phyloP scores from a whole-genome alignment of 2,888 invertebrate genomes.

The Ypsolopha scabrella region DNA sequence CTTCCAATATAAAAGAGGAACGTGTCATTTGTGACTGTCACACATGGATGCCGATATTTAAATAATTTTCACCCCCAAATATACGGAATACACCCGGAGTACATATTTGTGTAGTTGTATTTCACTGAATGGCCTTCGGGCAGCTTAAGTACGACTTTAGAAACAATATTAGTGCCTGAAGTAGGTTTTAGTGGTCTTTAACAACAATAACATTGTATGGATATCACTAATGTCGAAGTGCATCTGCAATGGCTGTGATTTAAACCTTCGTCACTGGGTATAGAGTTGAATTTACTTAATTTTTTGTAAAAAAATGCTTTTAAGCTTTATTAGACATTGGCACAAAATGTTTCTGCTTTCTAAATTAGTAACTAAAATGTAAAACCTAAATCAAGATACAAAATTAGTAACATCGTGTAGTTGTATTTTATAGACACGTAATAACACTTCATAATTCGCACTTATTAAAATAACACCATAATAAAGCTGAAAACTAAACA shows the following conservation, averaged over 20 bases:
- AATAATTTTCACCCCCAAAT: background rate
- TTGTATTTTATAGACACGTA: background rate
- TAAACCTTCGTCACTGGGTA: constrained; percentile 57
- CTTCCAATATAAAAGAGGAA: constrained; percentile 36
- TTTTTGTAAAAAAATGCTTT: constrained; percentile 19
- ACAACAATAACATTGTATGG: constrained; percentile 34
- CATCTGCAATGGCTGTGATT: constrained; percentile 57
- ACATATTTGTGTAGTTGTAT: background rate
- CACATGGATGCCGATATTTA: constrained; percentile 11
- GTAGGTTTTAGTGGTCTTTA: constrained; percentile 27
- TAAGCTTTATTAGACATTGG: constrained; percentile 30
- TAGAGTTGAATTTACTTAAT: constrained; percentile 19
- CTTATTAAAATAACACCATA: too few relatives aligned
- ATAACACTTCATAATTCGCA: too few relatives aligned
- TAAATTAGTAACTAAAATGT: background rate
- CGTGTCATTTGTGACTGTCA: constrained; percentile 33
- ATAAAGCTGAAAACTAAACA: too few relatives aligned
- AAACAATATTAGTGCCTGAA: constrained; percentile 13
- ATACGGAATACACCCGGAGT: background rate
- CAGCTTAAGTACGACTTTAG: background rate
- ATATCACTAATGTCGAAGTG: constrained; percentile 56
- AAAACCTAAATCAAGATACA: background rate
- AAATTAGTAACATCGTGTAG: background rate
- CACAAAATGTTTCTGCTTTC: constrained; percentile 7
- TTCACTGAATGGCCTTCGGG: background rate